Evolutionary conservation across 2,797 vertebrate genomes (phyloP).

Genomic region (Lerista edwardsae): DNA sequence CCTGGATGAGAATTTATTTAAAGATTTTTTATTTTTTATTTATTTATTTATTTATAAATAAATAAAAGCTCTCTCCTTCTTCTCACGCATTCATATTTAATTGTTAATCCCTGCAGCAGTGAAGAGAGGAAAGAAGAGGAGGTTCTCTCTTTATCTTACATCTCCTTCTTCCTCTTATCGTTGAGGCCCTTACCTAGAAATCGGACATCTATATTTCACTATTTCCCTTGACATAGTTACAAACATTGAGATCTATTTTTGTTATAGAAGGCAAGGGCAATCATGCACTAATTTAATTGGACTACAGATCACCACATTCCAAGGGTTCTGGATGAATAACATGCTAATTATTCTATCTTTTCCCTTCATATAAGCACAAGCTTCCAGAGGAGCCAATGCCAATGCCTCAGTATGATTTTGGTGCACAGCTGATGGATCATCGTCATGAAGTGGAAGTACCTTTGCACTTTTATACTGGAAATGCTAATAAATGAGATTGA

Average conservation of each 20-base stretch:
- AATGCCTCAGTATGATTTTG: neutral
- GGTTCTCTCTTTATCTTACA: too few relatives aligned
- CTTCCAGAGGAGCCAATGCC: neutral
- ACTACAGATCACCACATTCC: neutral
- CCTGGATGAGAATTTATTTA: neutral
- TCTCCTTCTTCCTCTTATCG: neutral
- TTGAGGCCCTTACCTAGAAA: neutral
- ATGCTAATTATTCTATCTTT: neutral
- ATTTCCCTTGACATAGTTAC: neutral
- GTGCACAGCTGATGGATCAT: neutral
- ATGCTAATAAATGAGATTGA: too few relatives aligned
- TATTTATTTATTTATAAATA: too few relatives aligned
- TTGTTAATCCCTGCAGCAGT: neutral
- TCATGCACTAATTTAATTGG: too few relatives aligned
- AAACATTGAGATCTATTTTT: neutral
- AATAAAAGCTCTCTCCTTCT: neutral
- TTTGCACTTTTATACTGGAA: neutral
- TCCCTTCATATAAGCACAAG: neutral
- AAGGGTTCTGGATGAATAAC: neutral
- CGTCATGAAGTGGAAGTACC: neutral
- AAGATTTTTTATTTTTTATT: too few relatives aligned
- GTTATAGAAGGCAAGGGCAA: neutral
- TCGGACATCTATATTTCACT: neutral
- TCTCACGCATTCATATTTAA: neutral
- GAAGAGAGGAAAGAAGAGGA: too few relatives aligned